phyloP scores from a whole-genome alignment of 2,113 vertebrate genomes.

The Corythaixoides concolor region DNA sequence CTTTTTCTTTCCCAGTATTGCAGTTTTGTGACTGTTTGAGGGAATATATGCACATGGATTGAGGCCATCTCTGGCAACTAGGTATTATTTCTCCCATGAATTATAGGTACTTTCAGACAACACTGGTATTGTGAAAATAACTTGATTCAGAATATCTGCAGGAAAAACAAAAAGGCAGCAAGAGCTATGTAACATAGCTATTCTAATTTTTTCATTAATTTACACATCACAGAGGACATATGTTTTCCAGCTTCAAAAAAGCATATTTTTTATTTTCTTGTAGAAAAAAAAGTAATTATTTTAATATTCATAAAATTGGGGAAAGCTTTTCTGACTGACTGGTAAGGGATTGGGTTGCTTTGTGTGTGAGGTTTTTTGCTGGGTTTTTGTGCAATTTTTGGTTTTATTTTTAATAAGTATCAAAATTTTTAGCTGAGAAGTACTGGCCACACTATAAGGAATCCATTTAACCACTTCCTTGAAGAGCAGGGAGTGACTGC shows the following conservation, averaged over 20 bases:
- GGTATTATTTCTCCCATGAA: not conserved
- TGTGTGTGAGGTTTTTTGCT: too few species aligned
- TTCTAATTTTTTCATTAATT: slow-evolving; percentile 4
- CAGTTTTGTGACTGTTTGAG: not conserved
- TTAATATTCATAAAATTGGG: not conserved
- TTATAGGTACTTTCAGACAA: not conserved
- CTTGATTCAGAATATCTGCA: not conserved
- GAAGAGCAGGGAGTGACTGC: not conserved
- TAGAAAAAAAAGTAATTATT: not conserved
- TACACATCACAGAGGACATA: not conserved
- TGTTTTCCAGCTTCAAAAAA: not conserved
- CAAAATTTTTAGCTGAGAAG: not conserved
- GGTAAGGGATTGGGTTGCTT: not conserved
- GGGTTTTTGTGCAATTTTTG: too few species aligned
- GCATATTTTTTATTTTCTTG: not conserved
- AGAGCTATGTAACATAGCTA: not conserved
- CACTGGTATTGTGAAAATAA: not conserved
- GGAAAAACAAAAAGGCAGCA: not conserved
- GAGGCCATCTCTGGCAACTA: not conserved
- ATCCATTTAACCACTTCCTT: not conserved
- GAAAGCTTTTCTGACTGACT: not conserved
- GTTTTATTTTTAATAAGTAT: not conserved
- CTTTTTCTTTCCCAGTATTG: not conserved
- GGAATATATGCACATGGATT: not conserved
- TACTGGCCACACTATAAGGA: not conserved